Evolutionary conservation across 2,888 invertebrate species (phyloP), one percentile per base, ranked within the genome.

Genomic region (Cheiracanthium punctorium): DNA sequence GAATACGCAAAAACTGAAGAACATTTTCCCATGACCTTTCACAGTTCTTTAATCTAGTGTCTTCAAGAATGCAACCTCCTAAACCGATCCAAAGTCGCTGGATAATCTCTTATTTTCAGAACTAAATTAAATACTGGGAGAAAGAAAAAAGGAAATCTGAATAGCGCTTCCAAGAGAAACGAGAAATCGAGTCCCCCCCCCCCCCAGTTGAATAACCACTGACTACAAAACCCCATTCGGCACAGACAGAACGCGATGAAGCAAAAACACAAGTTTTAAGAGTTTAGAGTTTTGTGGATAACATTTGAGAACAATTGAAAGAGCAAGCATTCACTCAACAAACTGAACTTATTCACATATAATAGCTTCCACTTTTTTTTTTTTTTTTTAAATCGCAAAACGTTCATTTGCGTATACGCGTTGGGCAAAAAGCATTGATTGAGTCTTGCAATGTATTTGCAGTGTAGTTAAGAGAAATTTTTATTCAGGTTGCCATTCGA

Each of bases 281-380:
- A 17, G 12, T 48, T 7, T 17, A 10, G n/a, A n/a, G 48, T 48
- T 48, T 17, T 48, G 48, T 30, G 71, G 43, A 76, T 24, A 64
- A 58, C 77, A 73, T 43, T 28, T 17, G 71, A 84, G 84, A 84
- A 84, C 84, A 84, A 84, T 84, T 65, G 79, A 52, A 52, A 74
- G 75, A 58, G 79, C 29, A 48, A 52, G 33, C 33, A 77, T 74
- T 74, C 81, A 73, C 64, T 73, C 48, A 7, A 4, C 79, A 70
- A 70, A 65, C 70, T 64, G 5, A 17, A 72, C 71, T 48, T 48
- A 17, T 82, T 76, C 70, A 71, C 82, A 71, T 75, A 82, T n/a
- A 82, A 82, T 75, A 69, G 41, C 82, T 64, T 64, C 76, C 82
- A 75, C 75, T 70, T 76, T 48, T 37, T 30, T 71, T n/a, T n/a